Conservation (phyloP, 2,888 invertebrate species). For the Oeneis ivallda region DNA sequence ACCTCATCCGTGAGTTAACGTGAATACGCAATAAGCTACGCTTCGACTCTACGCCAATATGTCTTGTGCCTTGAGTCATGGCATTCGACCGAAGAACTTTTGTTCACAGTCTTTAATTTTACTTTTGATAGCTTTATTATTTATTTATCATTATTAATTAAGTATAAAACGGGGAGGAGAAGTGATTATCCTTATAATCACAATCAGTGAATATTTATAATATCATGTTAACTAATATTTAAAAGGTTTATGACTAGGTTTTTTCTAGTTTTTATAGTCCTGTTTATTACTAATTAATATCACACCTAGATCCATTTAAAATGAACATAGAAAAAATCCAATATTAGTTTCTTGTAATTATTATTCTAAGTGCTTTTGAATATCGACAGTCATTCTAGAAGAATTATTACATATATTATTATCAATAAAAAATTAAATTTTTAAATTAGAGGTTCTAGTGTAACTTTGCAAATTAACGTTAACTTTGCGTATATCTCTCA, state of each 20-base stretch:
- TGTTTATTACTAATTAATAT: conserved; percentile 14
- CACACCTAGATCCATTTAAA: conserved; percentile 9
- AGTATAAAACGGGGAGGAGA: conserved; percentile 38
- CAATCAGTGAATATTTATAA: conserved; percentile 11
- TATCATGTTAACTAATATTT: conserved; percentile 12
- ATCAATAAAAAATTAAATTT: neutral
- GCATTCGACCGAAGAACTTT: conserved; percentile 31
- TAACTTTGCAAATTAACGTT: no score
- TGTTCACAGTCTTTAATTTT: conserved; percentile 36
- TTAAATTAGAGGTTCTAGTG: neutral
- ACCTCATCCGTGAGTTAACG: no score
- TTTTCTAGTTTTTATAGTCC: conserved; percentile 22
- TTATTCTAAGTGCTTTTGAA: neutral
- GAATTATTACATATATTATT: neutral
- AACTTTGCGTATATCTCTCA: no score
- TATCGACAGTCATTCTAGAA: neutral
- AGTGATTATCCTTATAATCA: conserved; percentile 25
- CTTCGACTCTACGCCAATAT: neutral
- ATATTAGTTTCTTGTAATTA: conserved; percentile 1
- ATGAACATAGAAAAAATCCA: neutral
- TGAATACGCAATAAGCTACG: neutral
- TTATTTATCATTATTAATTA: conserved; percentile 38
- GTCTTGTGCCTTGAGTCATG: conserved; percentile 16
- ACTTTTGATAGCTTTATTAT: conserved; percentile 43
- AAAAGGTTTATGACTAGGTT: conserved; percentile 16